Base-by-base conservation (phyloP, 2,888 invertebrate genomes). In the Crioceris asparagi region DNA sequence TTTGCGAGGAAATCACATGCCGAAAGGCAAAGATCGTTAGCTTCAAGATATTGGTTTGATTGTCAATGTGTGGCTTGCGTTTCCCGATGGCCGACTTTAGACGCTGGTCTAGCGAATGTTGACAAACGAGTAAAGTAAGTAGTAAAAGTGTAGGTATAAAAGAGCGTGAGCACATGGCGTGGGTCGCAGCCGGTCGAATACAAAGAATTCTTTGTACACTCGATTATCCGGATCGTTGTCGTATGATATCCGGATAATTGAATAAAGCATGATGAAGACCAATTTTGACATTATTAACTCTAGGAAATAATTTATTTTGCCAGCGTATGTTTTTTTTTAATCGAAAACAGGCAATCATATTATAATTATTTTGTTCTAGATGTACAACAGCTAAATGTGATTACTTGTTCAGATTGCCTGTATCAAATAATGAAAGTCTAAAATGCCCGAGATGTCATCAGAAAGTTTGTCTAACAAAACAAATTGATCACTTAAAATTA, bases 1-100 rank as follows among this genome's bases (percentile, higher is more conserved):
- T 87, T 83, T 56, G 74, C 72, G 0, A 71, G 76, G 43, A 66
- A 65, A 46, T 61, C 59, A 31, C 50, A 71, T 3, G 60, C 61
- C 16, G 73, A 77, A 32, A 69, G 88, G 3, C 79, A 78, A 55
- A 66, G 74, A 31, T 66, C 74, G 0, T 62, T 87, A 2, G 68
- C 72, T 2, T 79, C 77, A 10, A 72, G 86, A 10, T 87, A 87
- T 57, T 81, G 85, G 76, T 90, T 88, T 57, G 65, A 68, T 34
- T 88, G 88, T 54, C 68, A 70, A 27, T 88, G 88, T 54, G 53
- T 61, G 32, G 76, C 85, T 2, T 88, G 88, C 54, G 64, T 57
- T 16, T 77, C 82, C 52, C 74, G 85, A 59, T 88, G 87, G 87
- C 81, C 83, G 0, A 61, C 65, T 1, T 62, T 81, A 31, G 75